Base-by-base conservation (phyloP, 30 jellyfish, hydroid and myxozoan genomes). In the Turritopsis rubra region DNA sequence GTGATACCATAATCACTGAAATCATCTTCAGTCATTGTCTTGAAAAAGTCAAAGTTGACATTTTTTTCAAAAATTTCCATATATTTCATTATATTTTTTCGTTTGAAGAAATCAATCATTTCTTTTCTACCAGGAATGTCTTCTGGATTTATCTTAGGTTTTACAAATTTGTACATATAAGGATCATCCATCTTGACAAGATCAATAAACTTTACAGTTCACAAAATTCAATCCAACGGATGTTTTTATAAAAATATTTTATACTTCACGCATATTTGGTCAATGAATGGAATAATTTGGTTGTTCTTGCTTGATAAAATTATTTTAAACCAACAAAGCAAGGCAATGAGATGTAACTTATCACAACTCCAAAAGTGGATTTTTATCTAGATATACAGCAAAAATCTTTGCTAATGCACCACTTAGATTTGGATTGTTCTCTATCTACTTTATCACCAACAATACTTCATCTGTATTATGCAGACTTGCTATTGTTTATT, bases 21-120 rank as follows among this genome's bases (percentile, higher is more conserved):
- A 83, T 92, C 98, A 28, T 92, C 98, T 73, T 88, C 98, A 25
- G 89, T 89, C 98, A 92, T 92, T 0, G 98, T 92, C 72, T 88
- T 87, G 88, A 92, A 92, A 73, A 66, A 92, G 65, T 84, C 96
- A 82, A 92, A 88, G 87, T 81, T 85, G 21, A 92, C 95, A 21
- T 95, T 92, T 73, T 53, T 80, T 0, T 96, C 96, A 52, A 92
- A 92, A 8, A 87, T 89, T 53, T 92, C 98, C 20, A 92, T 80
- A 72, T 72, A 88, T 31, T 85, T 84, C 5, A 85, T 65, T 21
- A 92, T 72, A 0, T 85, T 54, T 23, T 87, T 81, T 41, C 96
- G 89, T 25, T 82, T 66, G 75, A 92, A 92, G 75, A 84, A 92
- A 13, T 88, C 88, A 21, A 92, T 89, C 52, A 92, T 54, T 65